Evolutionary conservation across 2,888 invertebrate genomes (phyloP), one percentile per base, ranked within the genome.

Genomic region (Acanthosepion pharaonis): DNA sequence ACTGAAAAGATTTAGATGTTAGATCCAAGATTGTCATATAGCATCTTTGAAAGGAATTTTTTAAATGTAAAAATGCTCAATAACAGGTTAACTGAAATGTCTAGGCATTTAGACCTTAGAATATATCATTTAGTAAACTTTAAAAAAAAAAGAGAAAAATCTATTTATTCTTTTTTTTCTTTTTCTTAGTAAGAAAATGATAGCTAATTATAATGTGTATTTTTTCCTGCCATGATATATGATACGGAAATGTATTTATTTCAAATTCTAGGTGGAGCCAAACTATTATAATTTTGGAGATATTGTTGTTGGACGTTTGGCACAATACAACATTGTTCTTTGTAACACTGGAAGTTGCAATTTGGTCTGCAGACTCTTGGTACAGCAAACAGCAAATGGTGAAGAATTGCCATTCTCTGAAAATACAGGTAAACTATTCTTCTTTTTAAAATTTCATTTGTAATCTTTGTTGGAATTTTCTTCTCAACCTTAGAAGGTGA

Each of bases 331-430:
- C 94, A 95, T 97, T 94, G 96, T 96, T 25, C 95, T 97, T 42
- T 95, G 95, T 94, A 97, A 97, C 95, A 96, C 97, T 95, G 96
- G 97, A 94, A 96, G 96, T 95, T 97, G 97, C 95, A 96, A 96
- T 95, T 96, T 97, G 28, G 96, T 97, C 95, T 97, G 97, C 95
- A 95, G 95, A 9, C 96, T 97, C n/a, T 95, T 96, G 78, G 95
- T 97, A 18, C 96, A 96, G 64, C 97, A 97, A 95, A 95, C 95
- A 3, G 96, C 97, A 93, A 96, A 96, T 55, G 97, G 96, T 0
- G 96, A 96, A 59, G 96, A 96, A 94, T 94, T 95, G 25, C 96
- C 96, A 0, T 94, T 95, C 20, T 94, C 95, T 78, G 97, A 97
- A 95, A 95, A 95, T 51, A 95, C 96, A 93, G 96, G 97, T 97